Evolutionary conservation across 2,888 invertebrate species (phyloP).

Genomic region (Plagodis dolabraria): DNA sequence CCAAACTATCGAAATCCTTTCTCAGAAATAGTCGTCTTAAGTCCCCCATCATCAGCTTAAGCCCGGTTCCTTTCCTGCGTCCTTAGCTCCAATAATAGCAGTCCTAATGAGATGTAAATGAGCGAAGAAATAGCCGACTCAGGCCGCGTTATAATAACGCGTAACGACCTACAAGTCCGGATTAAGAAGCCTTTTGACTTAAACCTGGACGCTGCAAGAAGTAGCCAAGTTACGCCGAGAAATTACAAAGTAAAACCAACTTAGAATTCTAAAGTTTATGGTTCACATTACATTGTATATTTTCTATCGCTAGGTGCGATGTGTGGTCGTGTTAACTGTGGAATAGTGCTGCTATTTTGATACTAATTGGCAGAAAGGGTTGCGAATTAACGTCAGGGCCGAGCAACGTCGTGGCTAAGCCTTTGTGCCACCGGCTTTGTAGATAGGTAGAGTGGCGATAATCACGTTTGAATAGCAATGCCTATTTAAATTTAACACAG

Average conservation of each 20-base stretch:
- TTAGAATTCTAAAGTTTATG: conserved; percentile 44
- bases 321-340: conserved; percentile 72
- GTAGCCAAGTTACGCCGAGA: conserved; percentile 57
- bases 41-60: conserved; percentile 12
- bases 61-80: conserved; percentile 50
- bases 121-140: conserved; percentile 80
- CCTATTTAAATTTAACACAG: background rate
- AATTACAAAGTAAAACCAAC: conserved; percentile 42
- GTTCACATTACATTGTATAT: conserved; percentile 42
- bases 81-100: conserved; percentile 75
- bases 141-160: conserved; percentile 83
- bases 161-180: conserved; percentile 85
- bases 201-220: conserved; percentile 70
- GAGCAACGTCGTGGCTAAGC: conserved; percentile 58
- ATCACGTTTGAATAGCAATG: conserved; percentile 11
- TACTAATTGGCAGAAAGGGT: conserved; percentile 85
- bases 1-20: background rate
- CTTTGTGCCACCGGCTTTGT: conserved; percentile 62
- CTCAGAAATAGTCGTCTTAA: conserved; percentile 3
- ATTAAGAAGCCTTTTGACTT: conserved; percentile 85
- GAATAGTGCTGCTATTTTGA: conserved; percentile 83
- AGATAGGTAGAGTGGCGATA: conserved; percentile 29
- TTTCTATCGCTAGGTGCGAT: conserved; percentile 65
- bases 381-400: conserved; percentile 83
- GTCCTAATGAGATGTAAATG: conserved; percentile 85